Percentiles rank a stretch among this genome's conserved stretches.
phyloP scores from a whole-genome alignment of 2,888 invertebrate genomes.

The Mesorhabditis spiculigera region DNA sequence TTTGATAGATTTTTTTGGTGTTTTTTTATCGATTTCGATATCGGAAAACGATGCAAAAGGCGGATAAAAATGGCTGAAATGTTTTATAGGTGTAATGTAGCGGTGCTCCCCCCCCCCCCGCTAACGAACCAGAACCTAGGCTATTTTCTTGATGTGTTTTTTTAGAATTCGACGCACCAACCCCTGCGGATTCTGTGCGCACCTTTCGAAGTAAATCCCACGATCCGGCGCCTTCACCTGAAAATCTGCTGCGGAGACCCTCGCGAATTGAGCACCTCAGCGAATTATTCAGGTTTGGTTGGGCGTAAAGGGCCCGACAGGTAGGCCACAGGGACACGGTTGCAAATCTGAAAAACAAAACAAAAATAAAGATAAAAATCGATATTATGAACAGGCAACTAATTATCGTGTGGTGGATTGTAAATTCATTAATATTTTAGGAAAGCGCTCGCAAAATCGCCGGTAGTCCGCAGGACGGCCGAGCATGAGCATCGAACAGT shows the following conservation, averaged over 20 bases:
- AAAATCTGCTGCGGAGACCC: conserved; percentile 45
- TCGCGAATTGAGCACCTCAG: conserved; percentile 54
- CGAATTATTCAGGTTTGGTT: conserved; percentile 51
- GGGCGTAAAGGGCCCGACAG: conserved; percentile 3
- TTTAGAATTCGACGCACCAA: conserved; percentile 46
- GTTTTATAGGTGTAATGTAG: too few relatives aligned
- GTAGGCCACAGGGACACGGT: not conserved
- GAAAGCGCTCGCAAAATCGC: conserved; percentile 57
- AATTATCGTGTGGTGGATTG: not conserved
- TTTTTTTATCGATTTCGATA: too few relatives aligned
- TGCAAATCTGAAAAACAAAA: conserved; percentile 6
- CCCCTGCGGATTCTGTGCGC: conserved; percentile 53
- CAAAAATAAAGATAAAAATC: not conserved
- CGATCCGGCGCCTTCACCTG: conserved; percentile 49
- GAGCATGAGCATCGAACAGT: conserved; percentile 45
- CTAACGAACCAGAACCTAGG: too few relatives aligned
- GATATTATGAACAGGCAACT: not conserved
- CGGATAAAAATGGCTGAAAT: too few relatives aligned
- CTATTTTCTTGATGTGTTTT: too few relatives aligned
- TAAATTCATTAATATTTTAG: conserved; percentile 34
- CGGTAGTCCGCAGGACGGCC: conserved; percentile 54
- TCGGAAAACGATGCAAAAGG: too few relatives aligned
- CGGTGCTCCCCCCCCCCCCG: too few relatives aligned
- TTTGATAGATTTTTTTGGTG: too few relatives aligned
- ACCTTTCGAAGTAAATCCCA: conserved; percentile 45